Evolutionary conservation across 2,113 vertebrate species (phyloP).

Genomic region (Chaenocephalus aceratus): DNA sequence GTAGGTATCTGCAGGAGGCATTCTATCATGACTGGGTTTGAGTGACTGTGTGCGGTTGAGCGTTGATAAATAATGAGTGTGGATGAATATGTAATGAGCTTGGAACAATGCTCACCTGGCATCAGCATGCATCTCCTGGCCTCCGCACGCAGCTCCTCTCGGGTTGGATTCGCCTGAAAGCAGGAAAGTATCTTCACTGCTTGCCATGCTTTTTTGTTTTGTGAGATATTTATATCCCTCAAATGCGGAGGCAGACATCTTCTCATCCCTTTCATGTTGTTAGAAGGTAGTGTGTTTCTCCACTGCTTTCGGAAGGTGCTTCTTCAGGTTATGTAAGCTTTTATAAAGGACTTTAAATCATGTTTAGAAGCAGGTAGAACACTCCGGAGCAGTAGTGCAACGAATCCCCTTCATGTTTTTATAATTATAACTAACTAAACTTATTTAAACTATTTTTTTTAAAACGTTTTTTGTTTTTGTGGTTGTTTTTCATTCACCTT

Average conservation of each 20-base stretch:
- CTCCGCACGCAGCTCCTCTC: slow-evolving; percentile 30
- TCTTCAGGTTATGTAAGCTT: neutral
- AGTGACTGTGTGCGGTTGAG: slow-evolving; percentile 19
- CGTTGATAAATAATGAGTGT: slow-evolving; percentile 56
- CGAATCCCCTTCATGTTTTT: neutral
- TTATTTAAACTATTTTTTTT: no score
- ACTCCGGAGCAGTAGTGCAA: neutral
- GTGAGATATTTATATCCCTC: slow-evolving; percentile 8
- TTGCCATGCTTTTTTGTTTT: neutral
- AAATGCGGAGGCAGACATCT: neutral
- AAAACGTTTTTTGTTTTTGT: no score
- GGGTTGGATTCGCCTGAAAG: slow-evolving; percentile 37
- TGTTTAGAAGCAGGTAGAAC: no score
- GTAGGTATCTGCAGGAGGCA: neutral
- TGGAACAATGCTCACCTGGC: slow-evolving; percentile 50
- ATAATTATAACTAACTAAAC: no score
- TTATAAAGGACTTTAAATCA: neutral
- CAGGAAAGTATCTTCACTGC: slow-evolving; percentile 1
- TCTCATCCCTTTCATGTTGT: neutral
- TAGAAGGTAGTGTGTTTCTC: neutral
- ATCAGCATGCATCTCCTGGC: slow-evolving; percentile 55
- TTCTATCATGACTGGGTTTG: slow-evolving; percentile 26
- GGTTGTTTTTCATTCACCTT: no score
- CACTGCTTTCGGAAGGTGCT: neutral
- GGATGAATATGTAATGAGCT: slow-evolving; percentile 49